phyloP scores from a whole-genome alignment of 2,797 vertebrate genomes.

The Smutsia gigantea region DNA sequence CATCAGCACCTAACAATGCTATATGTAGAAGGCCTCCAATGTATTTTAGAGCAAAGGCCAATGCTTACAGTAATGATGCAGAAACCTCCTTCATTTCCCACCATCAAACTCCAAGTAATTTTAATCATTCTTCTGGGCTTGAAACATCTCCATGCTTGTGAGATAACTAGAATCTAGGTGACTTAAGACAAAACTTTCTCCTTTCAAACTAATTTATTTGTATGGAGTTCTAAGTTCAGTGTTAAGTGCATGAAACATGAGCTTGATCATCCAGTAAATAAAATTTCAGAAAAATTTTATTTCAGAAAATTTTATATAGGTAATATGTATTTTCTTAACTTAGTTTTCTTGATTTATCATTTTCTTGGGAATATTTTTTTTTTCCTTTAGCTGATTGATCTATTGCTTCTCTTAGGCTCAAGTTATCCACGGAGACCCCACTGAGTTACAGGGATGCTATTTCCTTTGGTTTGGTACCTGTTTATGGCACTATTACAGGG shows the following conservation, averaged over 20 bases:
- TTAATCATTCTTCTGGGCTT: neutral
- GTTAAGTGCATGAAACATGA: neutral
- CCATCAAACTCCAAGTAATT: neutral
- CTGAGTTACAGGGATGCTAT: neutral
- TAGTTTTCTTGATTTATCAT: neutral
- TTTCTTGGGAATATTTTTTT: neutral
- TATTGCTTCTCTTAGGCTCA: neutral
- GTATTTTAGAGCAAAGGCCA: neutral
- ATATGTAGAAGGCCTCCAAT: neutral
- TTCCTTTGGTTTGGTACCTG: neutral
- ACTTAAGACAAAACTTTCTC: slow-evolving; percentile 3
- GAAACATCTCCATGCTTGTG: neutral
- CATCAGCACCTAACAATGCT: neutral
- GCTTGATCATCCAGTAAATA: neutral
- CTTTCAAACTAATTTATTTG: neutral
- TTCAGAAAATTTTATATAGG: neutral
- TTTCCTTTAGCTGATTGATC: neutral
- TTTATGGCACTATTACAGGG: neutral
- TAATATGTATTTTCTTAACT: neutral
- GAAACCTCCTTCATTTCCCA: neutral
- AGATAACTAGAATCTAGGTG: neutral
- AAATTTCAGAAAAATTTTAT: neutral
- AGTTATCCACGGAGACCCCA: neutral
- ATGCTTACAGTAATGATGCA: neutral
- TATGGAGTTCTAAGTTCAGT: neutral